Evolutionary conservation across 53 echinoderm and acorn worm species (phyloP), one percentile per base, ranked within the genome.

Genomic region (Patiria pectinifera): DNA sequence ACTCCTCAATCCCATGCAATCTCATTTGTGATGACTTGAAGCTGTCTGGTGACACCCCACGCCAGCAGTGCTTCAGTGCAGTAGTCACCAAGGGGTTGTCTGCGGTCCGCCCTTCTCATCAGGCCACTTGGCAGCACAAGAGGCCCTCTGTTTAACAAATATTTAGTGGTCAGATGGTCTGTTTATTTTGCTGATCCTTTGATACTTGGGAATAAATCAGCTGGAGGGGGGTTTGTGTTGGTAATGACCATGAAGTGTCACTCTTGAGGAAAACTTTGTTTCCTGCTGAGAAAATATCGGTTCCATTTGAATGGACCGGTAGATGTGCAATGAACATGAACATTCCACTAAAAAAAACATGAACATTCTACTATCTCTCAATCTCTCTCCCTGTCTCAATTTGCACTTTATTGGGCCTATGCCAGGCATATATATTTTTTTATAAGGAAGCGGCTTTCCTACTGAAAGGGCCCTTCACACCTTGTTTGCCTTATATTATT

Each of bases 131-230:
- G 25, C 59, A 59, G 43, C 83, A 84, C 69, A 84, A 88, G 88
- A 88, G 78, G 62, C 88, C 15, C 88, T 88, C 78, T 88, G 88
- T 88, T 88, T 60, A 18, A 14, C 62, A 77, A 75, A 61, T 61
- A 21, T 82, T 82, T 82, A 82, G 82, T 59, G 59, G 58, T 59
- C 59, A 22, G 44, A 23, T 82, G 45, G 53, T 21, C 82, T 82
- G 59, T 82, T 82, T 82, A 24, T 82, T 82, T 82, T 53, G 21
- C n/a, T 82, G 82, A 82, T 82, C 82, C 24, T 23, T 82, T 82
- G 82, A 82, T 53, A 79, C 80, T 79, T 45, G 12, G 46, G 48
- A 45, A 47, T 79, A 79, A 79, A 79, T 79, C 80, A 79, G 45
- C 45, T 5, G 13, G 80, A 24, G 74, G 46, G 16, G 80, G 80